phyloP scores from a whole-genome alignment of 2,888 invertebrate species.

The Lutraria lutraria region DNA sequence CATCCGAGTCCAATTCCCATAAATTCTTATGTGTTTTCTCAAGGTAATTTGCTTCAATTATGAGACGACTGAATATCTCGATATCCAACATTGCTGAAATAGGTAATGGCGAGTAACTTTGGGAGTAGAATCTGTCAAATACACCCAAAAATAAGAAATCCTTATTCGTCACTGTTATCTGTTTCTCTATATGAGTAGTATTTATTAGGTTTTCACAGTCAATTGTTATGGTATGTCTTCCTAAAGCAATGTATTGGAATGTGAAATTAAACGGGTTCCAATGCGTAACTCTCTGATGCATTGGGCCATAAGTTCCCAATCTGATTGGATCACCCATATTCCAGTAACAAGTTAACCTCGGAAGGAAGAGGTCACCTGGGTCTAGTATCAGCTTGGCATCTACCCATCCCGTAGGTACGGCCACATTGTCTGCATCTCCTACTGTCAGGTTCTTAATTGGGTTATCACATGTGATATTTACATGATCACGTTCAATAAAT shows the following conservation, averaged over 20 bases:
- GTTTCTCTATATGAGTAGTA: constrained; percentile 24
- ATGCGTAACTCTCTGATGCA: constrained; percentile 59
- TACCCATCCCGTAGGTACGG: constrained; percentile 59
- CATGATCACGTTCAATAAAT: constrained; percentile 61
- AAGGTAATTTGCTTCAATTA: constrained; percentile 52
- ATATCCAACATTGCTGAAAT: constrained; percentile 67
- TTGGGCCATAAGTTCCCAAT: constrained; percentile 29
- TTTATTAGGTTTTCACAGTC: constrained; percentile 68
- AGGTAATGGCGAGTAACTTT: constrained; percentile 59
- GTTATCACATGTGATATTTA: constrained; percentile 66
- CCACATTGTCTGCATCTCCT: constrained; percentile 42
- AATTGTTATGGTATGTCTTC: constrained; percentile 60
- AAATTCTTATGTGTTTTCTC: constrained; percentile 58
- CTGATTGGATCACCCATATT: constrained; percentile 66
- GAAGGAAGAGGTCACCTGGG: constrained; percentile 51
- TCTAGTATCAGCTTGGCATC: constrained; percentile 49
- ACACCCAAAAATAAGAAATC: constrained; percentile 67
- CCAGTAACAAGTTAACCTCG: constrained; percentile 49
- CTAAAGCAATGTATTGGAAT: constrained; percentile 69
- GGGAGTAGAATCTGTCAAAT: constrained; percentile 72
- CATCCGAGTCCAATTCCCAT: constrained; percentile 57
- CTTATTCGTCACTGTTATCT: constrained; percentile 59
- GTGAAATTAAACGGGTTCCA: constrained; percentile 54
- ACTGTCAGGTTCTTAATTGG: constrained; percentile 55
- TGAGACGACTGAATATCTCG: constrained; percentile 67